Evolutionary conservation across 53 echinoderm and acorn worm species (phyloP).

Genomic region (Astropecten irregularis): DNA sequence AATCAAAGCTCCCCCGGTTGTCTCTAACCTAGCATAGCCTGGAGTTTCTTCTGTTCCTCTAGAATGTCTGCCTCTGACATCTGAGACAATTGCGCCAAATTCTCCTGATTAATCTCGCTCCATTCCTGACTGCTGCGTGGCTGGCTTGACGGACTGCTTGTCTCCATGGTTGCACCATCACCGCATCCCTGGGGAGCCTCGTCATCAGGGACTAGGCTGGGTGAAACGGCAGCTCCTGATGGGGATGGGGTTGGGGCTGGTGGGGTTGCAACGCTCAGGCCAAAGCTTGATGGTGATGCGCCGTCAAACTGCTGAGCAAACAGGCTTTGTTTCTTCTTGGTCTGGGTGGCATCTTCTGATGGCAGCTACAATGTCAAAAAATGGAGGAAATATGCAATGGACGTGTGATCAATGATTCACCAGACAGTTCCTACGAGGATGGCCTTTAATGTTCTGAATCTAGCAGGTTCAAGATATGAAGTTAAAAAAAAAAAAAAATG

Average conservation of each 20-base stretch:
- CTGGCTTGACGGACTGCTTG: background rate
- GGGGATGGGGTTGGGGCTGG: background rate
- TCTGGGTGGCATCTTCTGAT: background rate
- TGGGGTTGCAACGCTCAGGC: conserved; percentile 46
- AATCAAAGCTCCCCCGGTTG: no score
- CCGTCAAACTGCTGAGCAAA: conserved; percentile 90
- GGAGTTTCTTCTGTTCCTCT: conserved; percentile 80
- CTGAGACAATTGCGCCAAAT: conserved; percentile 60
- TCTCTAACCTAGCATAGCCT: conserved; percentile 84
- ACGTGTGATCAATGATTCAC: no score
- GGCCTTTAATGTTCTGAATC: background rate
- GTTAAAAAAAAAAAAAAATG: no score
- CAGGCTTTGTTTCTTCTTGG: conserved; percentile 74
- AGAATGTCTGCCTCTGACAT: conserved; percentile 89
- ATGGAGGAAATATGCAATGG: no score
- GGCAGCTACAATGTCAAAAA: no score
- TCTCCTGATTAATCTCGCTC: conserved; percentile 76
- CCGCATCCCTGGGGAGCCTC: background rate
- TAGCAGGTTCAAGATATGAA: background rate
- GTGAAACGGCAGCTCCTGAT: background rate
- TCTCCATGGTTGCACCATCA: background rate
- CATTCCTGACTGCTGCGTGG: conserved; percentile 3
- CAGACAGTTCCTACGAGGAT: no score
- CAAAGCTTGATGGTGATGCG: conserved; percentile 75
- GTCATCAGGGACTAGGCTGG: background rate